Evolutionary conservation across 2,113 vertebrate species (phyloP).

Genomic region (Ceyx cyanopectus): DNA sequence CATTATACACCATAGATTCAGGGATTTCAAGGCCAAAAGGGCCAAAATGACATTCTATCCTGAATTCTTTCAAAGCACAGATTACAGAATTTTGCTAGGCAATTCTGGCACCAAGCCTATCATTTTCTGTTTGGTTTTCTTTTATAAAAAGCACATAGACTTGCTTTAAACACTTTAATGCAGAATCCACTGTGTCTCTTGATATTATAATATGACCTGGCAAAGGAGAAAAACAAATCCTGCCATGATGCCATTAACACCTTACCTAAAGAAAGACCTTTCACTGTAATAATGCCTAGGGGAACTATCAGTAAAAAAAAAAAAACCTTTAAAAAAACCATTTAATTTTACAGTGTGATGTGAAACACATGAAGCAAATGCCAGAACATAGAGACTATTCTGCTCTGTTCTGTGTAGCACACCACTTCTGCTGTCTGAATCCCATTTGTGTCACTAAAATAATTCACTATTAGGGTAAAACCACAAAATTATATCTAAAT

Average conservation of each 20-base stretch:
- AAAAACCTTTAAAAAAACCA: not conserved
- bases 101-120: not conserved
- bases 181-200: not conserved
- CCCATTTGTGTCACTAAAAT: not conserved
- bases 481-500: not conserved
- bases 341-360: not conserved
- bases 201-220: not conserved
- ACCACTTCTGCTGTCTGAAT: not conserved
- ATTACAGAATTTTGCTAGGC: not conserved
- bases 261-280: not conserved
- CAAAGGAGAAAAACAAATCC: not conserved
- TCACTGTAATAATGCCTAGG: not conserved
- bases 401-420: not conserved
- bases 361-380: not conserved
- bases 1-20: not conserved
- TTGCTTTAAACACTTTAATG: not conserved
- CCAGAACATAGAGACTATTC: not conserved
- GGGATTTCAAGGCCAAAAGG: not conserved
- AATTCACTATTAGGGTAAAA: not conserved
- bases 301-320: slow-evolving; percentile 1
- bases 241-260: not conserved
- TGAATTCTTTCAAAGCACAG: not conserved
- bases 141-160: not conserved
- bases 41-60: not conserved
- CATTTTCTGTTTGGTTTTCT: not conserved